Conservation (phyloP, 1,140 invertebrate species). For the Drosophila elegans region DNA sequence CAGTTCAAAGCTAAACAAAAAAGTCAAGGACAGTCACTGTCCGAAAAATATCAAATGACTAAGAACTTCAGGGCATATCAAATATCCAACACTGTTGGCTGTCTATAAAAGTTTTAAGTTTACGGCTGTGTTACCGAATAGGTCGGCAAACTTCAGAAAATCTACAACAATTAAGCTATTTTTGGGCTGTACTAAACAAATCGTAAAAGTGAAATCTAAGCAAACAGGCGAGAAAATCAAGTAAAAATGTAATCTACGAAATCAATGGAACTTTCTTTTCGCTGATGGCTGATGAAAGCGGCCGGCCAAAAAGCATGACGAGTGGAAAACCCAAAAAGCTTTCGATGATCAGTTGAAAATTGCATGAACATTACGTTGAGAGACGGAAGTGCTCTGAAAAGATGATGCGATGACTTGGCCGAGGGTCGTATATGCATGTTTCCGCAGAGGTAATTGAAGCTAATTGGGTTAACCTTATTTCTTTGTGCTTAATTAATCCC, state of each 20-base stretch:
- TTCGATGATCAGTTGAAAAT: constrained; percentile 28
- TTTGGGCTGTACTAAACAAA: constrained; percentile 20
- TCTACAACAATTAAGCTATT: constrained; percentile 28
- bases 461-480: constrained; percentile 75
- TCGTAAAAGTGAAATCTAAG: constrained; percentile 44
- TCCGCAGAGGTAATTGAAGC: constrained; percentile 63
- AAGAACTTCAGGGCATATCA: not conserved
- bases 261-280: constrained; percentile 60
- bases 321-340: constrained; percentile 25
- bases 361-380: constrained; percentile 30
- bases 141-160: constrained; percentile 3
- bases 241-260: constrained; percentile 36
- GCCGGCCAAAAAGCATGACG: constrained; percentile 39
- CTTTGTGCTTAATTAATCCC: constrained; percentile 58
- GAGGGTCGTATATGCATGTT: not conserved
- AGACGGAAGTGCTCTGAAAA: constrained; percentile 31
- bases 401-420: constrained; percentile 29
- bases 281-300: constrained; percentile 40
- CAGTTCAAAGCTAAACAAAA: not conserved
- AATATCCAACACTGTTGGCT: not conserved
- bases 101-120: not conserved
- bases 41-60: constrained; percentile 14
- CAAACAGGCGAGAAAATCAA: constrained; percentile 24
- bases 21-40: constrained; percentile 13
- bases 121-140: not conserved